Evolutionary conservation across 92 coral and sea anemone species (phyloP).

Genomic region (Zoanthus solanderi): DNA sequence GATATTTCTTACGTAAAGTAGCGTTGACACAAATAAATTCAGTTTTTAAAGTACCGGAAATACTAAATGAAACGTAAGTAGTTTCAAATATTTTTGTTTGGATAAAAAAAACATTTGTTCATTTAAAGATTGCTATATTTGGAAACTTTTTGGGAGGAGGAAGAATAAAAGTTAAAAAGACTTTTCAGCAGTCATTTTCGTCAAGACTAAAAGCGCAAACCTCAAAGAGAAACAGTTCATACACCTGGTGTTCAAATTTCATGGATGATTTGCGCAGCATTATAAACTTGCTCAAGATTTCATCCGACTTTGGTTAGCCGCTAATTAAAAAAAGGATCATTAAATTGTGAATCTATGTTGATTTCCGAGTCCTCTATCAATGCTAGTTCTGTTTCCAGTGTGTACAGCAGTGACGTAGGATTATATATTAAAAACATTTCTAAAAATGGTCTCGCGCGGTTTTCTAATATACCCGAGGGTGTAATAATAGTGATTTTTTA

Average conservation of each 20-base stretch:
- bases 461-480: not conserved
- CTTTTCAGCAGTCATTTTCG: not conserved
- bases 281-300: not conserved
- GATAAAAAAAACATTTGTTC: not conserved
- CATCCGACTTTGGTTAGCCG: not conserved
- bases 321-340: not conserved
- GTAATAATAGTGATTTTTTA: conserved; percentile 2
- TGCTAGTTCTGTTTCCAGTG: not conserved
- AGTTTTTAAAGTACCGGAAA: not conserved
- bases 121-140: not conserved
- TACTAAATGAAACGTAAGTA: not conserved
- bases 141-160: not conserved
- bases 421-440: not conserved
- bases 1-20: not conserved
- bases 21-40: not conserved
- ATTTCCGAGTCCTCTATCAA: not conserved
- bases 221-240: not conserved
- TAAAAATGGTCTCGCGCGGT: not conserved
- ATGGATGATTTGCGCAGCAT: not conserved
- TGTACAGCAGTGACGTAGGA: not conserved
- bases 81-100: not conserved
- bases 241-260: not conserved
- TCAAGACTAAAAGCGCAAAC: not conserved
- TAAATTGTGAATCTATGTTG: not conserved
- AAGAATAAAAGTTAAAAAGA: not conserved